These are phyloP conservation scores for Homarus gammarus DNA, from an alignment of 2,888 invertebrate genomes.

Conservation along the genomic window DNA sequence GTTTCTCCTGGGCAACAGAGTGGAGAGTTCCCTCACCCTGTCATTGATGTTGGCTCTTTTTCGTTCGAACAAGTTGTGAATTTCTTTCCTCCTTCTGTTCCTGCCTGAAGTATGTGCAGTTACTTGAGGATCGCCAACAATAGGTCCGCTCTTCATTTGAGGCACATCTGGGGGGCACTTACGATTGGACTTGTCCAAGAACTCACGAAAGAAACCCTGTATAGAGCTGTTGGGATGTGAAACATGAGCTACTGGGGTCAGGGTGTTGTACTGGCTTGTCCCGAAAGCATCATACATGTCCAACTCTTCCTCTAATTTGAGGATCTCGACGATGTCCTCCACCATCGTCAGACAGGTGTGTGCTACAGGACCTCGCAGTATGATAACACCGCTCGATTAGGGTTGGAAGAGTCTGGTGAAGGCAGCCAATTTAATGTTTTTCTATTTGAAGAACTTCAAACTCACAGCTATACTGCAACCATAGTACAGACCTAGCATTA, in stretches of 20 bases:
- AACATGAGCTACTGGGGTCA: not conserved
- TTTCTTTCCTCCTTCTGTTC: slow-evolving; percentile 91
- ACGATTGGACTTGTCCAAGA: slow-evolving; percentile 26
- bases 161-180: slow-evolving; percentile 47
- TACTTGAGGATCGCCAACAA: slow-evolving; percentile 86
- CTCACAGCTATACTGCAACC: not conserved
- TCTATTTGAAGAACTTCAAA: not conserved
- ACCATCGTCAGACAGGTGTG: slow-evolving; percentile 21
- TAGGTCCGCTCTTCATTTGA: slow-evolving; percentile 53
- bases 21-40: slow-evolving; percentile 96
- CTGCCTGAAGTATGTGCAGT: slow-evolving; percentile 92
- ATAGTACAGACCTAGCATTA: not conserved
- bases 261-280: no score
- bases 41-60: slow-evolving; percentile 98
- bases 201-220: slow-evolving; percentile 37
- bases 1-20: slow-evolving; percentile 93
- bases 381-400: not conserved
- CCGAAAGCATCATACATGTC: not conserved
- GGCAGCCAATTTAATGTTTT: not conserved
- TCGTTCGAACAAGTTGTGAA: slow-evolving; percentile 97
- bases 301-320: slow-evolving; percentile 57
- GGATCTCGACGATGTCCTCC: slow-evolving; percentile 61
- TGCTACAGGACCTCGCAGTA: slow-evolving; percentile 1
- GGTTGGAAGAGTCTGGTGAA: not conserved
- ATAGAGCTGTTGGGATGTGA: slow-evolving; percentile 9